Percentiles rank a stretch among this genome's conserved stretches.
These are phyloP conservation scores for Trididemnum clinides DNA, from an alignment of 23 tunicate species.

Conservation along the genomic window DNA sequence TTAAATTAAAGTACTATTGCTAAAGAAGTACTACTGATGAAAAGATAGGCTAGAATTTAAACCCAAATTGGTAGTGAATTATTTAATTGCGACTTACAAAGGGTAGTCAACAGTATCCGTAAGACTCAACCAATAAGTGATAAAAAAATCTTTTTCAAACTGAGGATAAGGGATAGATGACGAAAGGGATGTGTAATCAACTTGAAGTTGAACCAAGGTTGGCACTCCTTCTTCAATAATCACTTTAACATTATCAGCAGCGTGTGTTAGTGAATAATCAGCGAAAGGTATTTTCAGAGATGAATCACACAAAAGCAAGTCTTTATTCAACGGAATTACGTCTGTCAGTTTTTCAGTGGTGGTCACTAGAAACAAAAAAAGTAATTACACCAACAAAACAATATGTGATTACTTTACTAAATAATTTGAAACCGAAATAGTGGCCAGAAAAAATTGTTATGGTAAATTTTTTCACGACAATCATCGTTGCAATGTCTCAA, in stretches of 20 bases:
- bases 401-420: too few relatives aligned
- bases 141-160: background rate
- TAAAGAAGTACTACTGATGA: too few relatives aligned
- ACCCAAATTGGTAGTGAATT: too few relatives aligned
- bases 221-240: background rate
- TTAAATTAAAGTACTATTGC: too few relatives aligned
- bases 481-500: too few relatives aligned
- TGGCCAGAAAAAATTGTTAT: too few relatives aligned
- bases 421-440: too few relatives aligned
- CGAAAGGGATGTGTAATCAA: background rate
- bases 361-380: too few relatives aligned
- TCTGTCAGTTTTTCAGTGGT: background rate
- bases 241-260: background rate
- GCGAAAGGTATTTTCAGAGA: background rate
- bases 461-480: too few relatives aligned
- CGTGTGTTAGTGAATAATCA: background rate
- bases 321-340: background rate
- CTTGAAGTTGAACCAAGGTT: background rate
- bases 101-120: background rate
- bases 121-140: background rate
- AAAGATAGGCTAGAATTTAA: too few relatives aligned
- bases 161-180: background rate
- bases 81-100: slow-evolving; percentile 14
- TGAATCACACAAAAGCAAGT: background rate
- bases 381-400: too few relatives aligned